Evolutionary conservation across 1,140 invertebrate species (phyloP), one percentile per base, ranked within the genome.

Genomic region (Drosophila trapezifrons): DNA sequence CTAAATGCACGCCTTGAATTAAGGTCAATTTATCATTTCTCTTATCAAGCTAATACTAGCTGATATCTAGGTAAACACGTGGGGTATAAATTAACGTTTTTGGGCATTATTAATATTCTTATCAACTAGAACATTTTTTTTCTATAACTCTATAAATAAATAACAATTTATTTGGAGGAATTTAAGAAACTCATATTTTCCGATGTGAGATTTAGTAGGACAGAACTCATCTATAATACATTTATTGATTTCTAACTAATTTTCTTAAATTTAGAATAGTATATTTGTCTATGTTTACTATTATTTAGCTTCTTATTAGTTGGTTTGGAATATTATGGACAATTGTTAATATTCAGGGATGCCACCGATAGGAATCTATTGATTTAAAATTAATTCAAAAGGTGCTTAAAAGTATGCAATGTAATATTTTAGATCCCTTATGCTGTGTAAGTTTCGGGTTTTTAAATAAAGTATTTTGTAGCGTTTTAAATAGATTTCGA

Each of bases 11-110:
- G 13, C 20, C 45, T 29, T 49, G 37, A 18, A 43, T 66, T 69
- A 69, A 42, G 65, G 65, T 69, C 60, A 65, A 69, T 69, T 35
- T 65, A 69, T 69, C 65, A 69, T 43, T 32, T 25, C 38, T 52
- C 46, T 69, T 69, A 69, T 69, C 65, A 37, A 20, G 37, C 62
- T 51, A 38, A 52, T 69, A 64, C 35, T 29, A 40, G 18, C 20
- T 38, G 17, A 20, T 22, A 38, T 27, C 27, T 40, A 10, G 25
- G 37, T 22, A 15, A 40, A 59, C 25, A 59, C 22, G 22, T 29
- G 20, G 54, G 13, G 10, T 18, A 20, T 27, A 63, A 42, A 59
- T 59, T 15, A 40, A 29, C 17, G 22, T 42, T 35, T 22, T 25
- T 17, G 32, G 9, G 12, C 5, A n/a, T 49, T 71, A 55, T 55